A percentile compares a stretch with the other conserved stretches of the same genome.
phyloP scores from a whole-genome alignment of 1,140 invertebrate species.

The Heliconius congener region DNA sequence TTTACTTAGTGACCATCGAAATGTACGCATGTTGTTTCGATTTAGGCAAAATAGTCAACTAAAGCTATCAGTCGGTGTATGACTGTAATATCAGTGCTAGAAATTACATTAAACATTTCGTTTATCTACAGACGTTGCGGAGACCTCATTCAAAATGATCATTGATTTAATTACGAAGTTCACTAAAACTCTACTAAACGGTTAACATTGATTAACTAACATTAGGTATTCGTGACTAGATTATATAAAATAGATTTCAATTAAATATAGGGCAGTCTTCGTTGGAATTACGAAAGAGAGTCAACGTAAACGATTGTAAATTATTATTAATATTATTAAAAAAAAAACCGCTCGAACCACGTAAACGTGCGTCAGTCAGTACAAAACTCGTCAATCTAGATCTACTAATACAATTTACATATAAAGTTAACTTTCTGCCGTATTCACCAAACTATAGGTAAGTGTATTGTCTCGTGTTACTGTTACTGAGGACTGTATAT shows the following conservation, averaged over 20 bases:
- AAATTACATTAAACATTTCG: slow-evolving; percentile 23
- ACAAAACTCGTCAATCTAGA: slow-evolving; percentile 68
- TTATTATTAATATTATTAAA: slow-evolving; percentile 35
- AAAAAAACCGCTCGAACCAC: slow-evolving; percentile 61
- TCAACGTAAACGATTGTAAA: slow-evolving; percentile 76
- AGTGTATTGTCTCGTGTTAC: slow-evolving; percentile 79
- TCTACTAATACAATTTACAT: slow-evolving; percentile 69
- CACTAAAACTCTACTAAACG: slow-evolving; percentile 66
- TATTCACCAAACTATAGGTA: slow-evolving; percentile 79
- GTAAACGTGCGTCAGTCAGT: slow-evolving; percentile 57
- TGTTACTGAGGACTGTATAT: slow-evolving; percentile 71
- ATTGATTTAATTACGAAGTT: slow-evolving; percentile 30
- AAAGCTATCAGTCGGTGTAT: slow-evolving; percentile 19
- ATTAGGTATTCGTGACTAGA: slow-evolving; percentile 76
- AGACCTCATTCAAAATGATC: slow-evolving; percentile 20
- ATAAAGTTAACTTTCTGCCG: slow-evolving; percentile 75
- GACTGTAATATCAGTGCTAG: slow-evolving; percentile 19
- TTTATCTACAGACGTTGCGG: slow-evolving; percentile 23
- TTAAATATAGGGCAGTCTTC: slow-evolving; percentile 81
- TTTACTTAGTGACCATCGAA: background rate
- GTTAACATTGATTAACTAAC: slow-evolving; percentile 70
- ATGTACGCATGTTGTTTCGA: slow-evolving; percentile 13
- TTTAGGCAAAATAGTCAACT: slow-evolving; percentile 4
- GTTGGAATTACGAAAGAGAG: slow-evolving; percentile 77
- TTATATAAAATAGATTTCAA: slow-evolving; percentile 81